Conservation (phyloP, 2,888 invertebrate species). For the Tachina fera region DNA sequence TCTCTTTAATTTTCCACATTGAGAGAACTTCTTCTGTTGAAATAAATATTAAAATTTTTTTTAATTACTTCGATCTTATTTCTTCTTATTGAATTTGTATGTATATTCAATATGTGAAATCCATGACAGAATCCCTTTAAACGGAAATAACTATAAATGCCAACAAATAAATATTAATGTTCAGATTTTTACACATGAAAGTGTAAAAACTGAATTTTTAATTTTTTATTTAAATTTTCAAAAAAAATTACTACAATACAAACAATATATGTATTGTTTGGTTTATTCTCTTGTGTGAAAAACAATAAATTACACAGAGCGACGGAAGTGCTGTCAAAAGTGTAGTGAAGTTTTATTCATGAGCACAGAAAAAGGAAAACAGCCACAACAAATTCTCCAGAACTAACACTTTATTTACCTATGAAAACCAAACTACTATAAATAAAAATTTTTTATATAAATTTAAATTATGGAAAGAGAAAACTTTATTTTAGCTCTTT, state of each 20-base stretch:
- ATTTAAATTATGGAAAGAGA: background rate
- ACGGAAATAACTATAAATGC: too few relatives aligned
- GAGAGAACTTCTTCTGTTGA: too few relatives aligned
- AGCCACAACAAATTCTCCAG: slow-evolving; percentile 8
- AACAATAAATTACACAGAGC: slow-evolving; percentile 69
- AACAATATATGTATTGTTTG: slow-evolving; percentile 37
- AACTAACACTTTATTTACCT: slow-evolving; percentile 36
- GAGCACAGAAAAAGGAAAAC: background rate
- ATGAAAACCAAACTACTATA: background rate
- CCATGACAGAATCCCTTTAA: too few relatives aligned
- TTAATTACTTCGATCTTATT: too few relatives aligned
- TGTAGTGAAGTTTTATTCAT: slow-evolving; percentile 36
- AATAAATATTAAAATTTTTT: too few relatives aligned
- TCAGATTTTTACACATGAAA: background rate
- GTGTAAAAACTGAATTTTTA: background rate
- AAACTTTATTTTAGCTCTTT: slow-evolving; percentile 56
- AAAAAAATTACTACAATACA: background rate
- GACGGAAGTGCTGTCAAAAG: slow-evolving; percentile 61
- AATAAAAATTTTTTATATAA: background rate
- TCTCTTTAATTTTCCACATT: too few relatives aligned
- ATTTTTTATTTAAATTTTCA: background rate
- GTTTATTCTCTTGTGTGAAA: slow-evolving; percentile 64
- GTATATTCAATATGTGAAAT: too few relatives aligned
- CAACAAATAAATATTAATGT: too few relatives aligned
- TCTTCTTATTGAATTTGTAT: too few relatives aligned